These are phyloP conservation scores for Heterohyrax brucei DNA, from an alignment of 2,797 vertebrate species.

Conservation along the genomic window DNA sequence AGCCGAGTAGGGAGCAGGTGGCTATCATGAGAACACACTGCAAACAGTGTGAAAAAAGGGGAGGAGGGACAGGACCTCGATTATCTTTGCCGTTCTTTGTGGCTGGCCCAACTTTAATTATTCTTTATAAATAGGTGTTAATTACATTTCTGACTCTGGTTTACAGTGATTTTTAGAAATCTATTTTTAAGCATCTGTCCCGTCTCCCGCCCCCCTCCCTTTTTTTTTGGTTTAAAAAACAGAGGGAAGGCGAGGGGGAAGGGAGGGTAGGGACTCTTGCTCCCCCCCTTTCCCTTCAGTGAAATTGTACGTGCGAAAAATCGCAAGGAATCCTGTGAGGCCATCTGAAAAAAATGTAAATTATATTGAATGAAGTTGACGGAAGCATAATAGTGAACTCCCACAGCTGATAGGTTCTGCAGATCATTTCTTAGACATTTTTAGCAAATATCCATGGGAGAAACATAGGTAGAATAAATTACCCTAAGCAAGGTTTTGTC, in stretches of 20 bases:
- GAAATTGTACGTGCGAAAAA: slow-evolving; percentile 91
- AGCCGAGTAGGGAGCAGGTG: slow-evolving; percentile 95
- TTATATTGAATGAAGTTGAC: slow-evolving; percentile 92
- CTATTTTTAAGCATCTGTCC: slow-evolving; percentile 93
- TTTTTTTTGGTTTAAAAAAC: slow-evolving; percentile 82
- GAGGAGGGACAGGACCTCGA: slow-evolving; percentile 89
- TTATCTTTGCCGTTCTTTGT: slow-evolving; percentile 93
- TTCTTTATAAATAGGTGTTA: slow-evolving; percentile 94
- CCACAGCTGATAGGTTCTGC: slow-evolving; percentile 90
- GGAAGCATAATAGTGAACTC: slow-evolving; percentile 91
- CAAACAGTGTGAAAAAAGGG: slow-evolving; percentile 91
- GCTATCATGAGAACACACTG: slow-evolving; percentile 95
- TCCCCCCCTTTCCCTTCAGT: slow-evolving; percentile 87
- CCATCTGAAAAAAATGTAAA: slow-evolving; percentile 90
- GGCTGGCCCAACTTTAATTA: slow-evolving; percentile 94
- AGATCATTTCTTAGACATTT: slow-evolving; percentile 91
- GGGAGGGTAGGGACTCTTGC: slow-evolving; percentile 73
- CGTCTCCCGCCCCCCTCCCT: slow-evolving; percentile 73
- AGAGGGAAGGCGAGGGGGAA: slow-evolving; percentile 75
- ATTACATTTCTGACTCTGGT: slow-evolving; percentile 93
- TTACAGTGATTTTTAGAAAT: slow-evolving; percentile 91
- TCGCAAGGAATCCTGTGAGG: slow-evolving; percentile 90
- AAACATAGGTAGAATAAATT: slow-evolving; percentile 90
- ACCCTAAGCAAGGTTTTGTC: slow-evolving; percentile 89
- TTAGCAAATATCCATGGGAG: slow-evolving; percentile 90